These are phyloP conservation scores for Falco novaeseelandiae DNA, from an alignment of 2,797 vertebrate species.

Conservation along the genomic window DNA sequence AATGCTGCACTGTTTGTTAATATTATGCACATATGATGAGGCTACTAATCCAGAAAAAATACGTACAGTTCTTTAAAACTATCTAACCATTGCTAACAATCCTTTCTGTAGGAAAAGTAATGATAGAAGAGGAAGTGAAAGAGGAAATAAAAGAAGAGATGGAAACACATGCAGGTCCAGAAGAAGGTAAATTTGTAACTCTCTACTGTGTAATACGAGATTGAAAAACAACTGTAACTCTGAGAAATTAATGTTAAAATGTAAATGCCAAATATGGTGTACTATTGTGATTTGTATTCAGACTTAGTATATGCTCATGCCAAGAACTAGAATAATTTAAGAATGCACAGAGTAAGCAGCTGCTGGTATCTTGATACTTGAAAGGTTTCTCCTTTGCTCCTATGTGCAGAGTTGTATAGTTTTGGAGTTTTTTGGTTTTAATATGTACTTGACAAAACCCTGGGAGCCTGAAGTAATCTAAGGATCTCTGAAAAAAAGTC, in stretches of 20 bases:
- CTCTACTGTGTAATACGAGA: constrained; percentile 55
- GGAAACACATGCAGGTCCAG: constrained; percentile 86
- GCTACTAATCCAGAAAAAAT: neutral
- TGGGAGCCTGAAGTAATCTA: neutral
- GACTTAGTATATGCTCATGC: neutral
- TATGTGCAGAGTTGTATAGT: neutral
- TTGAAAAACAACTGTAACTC: constrained; percentile 26
- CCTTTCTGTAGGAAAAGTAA: constrained; percentile 84
- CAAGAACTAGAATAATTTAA: neutral
- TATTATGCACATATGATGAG: neutral
- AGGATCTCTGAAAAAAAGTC: neutral
- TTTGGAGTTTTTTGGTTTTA: neutral
- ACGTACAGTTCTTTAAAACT: neutral
- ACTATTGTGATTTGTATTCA: constrained; percentile 32
- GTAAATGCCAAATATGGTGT: constrained; percentile 43
- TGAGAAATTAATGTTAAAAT: constrained; percentile 38
- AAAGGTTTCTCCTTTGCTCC: constrained; percentile 12
- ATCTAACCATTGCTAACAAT: neutral
- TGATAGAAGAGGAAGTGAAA: constrained; percentile 88
- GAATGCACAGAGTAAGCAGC: constrained; percentile 5
- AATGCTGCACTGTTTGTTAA: neutral
- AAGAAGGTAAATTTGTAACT: constrained; percentile 85
- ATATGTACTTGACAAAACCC: neutral
- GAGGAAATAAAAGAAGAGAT: constrained; percentile 93
- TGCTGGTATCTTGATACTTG: neutral